Conservation (phyloP, 1,140 invertebrate genomes). For the Ceratina calcarata region DNA sequence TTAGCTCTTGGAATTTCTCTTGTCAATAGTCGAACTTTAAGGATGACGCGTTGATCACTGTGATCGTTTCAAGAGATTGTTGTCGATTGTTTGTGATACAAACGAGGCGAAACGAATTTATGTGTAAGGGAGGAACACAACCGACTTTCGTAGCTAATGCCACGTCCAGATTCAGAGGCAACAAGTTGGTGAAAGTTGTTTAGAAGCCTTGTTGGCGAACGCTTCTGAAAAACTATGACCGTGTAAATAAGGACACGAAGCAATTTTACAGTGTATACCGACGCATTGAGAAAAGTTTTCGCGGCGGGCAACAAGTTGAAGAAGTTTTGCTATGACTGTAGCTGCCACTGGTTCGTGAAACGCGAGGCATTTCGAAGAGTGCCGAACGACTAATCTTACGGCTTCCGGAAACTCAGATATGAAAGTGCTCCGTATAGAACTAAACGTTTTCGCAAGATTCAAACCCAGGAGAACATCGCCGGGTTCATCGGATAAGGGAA, state of each 20-base stretch:
- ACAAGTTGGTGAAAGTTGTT: conserved; percentile 74
- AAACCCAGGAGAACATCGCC: background rate
- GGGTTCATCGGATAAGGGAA: conserved; percentile 4
- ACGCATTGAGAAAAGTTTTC: conserved; percentile 52
- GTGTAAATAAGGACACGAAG: conserved; percentile 39
- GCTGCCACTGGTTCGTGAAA: conserved; percentile 13
- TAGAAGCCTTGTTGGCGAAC: conserved; percentile 39
- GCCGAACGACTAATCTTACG: conserved; percentile 61
- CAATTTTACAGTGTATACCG: conserved; percentile 52
- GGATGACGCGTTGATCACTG: too few species aligned
- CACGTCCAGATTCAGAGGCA: conserved; percentile 61
- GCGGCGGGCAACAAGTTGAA: conserved; percentile 61
- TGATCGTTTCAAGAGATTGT: too few species aligned
- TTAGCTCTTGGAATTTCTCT: background rate
- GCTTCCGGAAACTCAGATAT: conserved; percentile 25
- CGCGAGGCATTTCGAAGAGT: conserved; percentile 43
- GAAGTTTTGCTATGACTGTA: conserved; percentile 56
- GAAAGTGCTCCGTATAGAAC: conserved; percentile 29
- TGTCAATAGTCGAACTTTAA: too few species aligned
- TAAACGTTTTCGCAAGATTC: background rate
- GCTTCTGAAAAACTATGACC: conserved; percentile 55
- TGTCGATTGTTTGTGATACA: too few species aligned
- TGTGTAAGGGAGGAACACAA: background rate
- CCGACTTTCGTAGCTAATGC: conserved; percentile 29
- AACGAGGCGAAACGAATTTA: background rate